Conservation (phyloP, 1,140 invertebrate species). For the Fopius arisanus region DNA sequence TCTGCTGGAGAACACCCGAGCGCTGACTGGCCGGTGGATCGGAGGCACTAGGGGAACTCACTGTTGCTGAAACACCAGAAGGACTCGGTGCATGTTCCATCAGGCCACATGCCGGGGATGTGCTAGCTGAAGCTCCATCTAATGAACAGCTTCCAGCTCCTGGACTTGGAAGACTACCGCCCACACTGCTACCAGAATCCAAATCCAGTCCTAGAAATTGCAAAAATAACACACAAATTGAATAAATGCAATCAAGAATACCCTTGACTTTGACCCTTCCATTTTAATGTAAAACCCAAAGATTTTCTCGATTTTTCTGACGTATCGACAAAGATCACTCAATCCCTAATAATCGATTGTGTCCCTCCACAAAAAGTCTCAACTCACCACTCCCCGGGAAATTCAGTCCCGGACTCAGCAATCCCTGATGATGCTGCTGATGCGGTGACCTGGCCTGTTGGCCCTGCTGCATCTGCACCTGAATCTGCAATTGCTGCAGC, state of each 20-base stretch:
- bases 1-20: slow-evolving; percentile 82
- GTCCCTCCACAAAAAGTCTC: neutral
- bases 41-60: slow-evolving; percentile 58
- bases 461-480: slow-evolving; percentile 67
- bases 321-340: no score
- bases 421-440: slow-evolving; percentile 68
- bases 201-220: slow-evolving; percentile 68
- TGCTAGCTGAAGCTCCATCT: slow-evolving; percentile 70
- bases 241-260: no score
- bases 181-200: slow-evolving; percentile 76
- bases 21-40: slow-evolving; percentile 65
- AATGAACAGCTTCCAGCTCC: slow-evolving; percentile 74
- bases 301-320: no score
- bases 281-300: no score
- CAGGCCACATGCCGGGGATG: slow-evolving; percentile 66
- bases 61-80: slow-evolving; percentile 70
- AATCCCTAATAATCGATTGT: no score
- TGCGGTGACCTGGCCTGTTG: slow-evolving; percentile 43
- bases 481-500: slow-evolving; percentile 75
- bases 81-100: slow-evolving; percentile 66
- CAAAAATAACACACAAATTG: neutral
- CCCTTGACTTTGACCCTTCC: neutral
- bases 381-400: slow-evolving; percentile 70
- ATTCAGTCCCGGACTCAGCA: slow-evolving; percentile 74
- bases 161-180: slow-evolving; percentile 79